phyloP scores from a whole-genome alignment of 2,113 vertebrate genomes.

The Herpetotheres cachinnans region DNA sequence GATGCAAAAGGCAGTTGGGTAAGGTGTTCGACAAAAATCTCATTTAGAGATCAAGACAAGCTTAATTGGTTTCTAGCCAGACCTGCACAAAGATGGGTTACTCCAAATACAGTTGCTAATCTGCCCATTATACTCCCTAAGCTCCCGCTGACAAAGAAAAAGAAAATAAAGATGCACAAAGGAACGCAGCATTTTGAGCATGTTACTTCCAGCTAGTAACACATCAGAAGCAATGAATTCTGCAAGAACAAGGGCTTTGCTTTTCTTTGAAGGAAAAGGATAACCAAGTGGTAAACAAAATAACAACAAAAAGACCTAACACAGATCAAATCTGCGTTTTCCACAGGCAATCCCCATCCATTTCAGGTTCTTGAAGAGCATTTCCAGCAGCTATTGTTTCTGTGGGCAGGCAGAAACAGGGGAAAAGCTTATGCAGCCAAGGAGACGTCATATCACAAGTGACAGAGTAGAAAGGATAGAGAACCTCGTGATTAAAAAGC shows the following conservation, averaged over 20 bases:
- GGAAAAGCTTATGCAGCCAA: background rate
- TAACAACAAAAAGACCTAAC: background rate
- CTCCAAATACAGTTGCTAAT: conserved; percentile 62
- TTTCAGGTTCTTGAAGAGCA: background rate
- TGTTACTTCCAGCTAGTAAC: background rate
- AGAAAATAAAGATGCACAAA: conserved; percentile 33
- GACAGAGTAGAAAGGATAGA: background rate
- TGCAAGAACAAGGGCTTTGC: background rate
- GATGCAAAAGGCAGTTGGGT: conserved; percentile 1
- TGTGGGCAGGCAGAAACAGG: background rate
- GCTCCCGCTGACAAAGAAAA: conserved; percentile 1
- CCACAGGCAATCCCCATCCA: background rate
- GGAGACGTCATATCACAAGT: background rate
- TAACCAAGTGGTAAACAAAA: background rate
- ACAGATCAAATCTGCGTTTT: background rate
- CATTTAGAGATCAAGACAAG: conserved; percentile 71
- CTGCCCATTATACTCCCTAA: conserved; percentile 58
- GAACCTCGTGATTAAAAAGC: conserved; percentile 17
- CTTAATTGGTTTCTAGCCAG: conserved; percentile 69
- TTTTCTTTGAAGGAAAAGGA: background rate
- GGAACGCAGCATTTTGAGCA: conserved; percentile 1
- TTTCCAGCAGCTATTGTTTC: conserved; percentile 36
- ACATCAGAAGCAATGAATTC: background rate
- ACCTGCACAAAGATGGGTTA: conserved; percentile 60
- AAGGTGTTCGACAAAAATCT: conserved; percentile 39